Evolutionary conservation across 2,113 vertebrate species (phyloP).

Genomic region (Panurus biarmicus): DNA sequence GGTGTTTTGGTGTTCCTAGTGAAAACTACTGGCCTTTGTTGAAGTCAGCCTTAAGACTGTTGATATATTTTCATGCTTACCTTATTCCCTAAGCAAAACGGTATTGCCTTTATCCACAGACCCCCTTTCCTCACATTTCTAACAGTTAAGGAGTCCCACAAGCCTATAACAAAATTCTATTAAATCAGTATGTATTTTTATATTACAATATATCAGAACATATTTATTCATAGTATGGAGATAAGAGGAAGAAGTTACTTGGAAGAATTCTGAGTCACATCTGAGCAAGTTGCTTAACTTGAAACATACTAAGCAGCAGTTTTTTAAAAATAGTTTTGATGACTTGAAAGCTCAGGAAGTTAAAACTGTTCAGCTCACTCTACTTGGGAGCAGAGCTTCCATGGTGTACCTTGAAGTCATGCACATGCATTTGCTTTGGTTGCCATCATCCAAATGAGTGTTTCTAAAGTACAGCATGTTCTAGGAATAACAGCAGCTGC

Average conservation of each 20-base stretch:
- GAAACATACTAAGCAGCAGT: background rate
- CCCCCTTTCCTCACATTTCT: background rate
- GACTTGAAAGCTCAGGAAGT: background rate
- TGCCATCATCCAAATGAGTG: background rate
- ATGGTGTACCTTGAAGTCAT: rapidly evolving
- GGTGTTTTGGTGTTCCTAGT: background rate
- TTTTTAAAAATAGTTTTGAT: background rate
- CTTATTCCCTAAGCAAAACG: background rate
- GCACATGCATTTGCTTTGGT: background rate
- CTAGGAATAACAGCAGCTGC: background rate
- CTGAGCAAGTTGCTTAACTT: background rate
- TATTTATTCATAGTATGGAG: background rate
- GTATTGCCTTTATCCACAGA: background rate
- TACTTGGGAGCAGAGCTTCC: background rate
- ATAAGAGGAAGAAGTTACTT: background rate
- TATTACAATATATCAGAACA: background rate
- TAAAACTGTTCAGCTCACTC: background rate
- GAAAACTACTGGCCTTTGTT: background rate
- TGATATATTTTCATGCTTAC: background rate
- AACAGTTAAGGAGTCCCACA: background rate
- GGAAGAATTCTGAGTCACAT: background rate
- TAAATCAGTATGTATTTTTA: background rate
- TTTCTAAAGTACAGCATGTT: background rate
- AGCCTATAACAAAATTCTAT: background rate
- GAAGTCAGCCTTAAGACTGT: background rate